Evolutionary conservation across 2,888 invertebrate species (phyloP), one percentile per base, ranked within the genome.

Genomic region (Blastobasis lacticolella): DNA sequence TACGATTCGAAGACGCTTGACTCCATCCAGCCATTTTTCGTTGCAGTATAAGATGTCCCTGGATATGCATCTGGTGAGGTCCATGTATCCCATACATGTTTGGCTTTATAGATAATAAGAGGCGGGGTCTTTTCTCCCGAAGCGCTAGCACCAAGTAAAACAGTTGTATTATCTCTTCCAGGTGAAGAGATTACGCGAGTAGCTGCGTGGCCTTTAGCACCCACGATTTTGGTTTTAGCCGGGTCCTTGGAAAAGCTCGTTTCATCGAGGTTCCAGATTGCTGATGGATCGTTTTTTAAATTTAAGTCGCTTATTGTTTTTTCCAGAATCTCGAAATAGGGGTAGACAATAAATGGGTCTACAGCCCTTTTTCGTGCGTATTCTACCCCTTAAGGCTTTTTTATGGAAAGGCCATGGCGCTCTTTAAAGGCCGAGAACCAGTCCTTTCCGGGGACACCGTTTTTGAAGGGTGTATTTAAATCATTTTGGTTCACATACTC

Each of bases 21-120:
- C 46, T 74, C 66, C 63, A 75, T 73, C 69, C 69, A 72, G 4
- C 67, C 69, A 53, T 73, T 71, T 45, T 50, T 53, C 7, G 62
- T 67, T 5, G 65, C 64, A 5, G 66, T 61, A 48, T 66, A 66
- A n/a, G 56, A 46, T 49, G 58, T 60, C 4, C 56, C 54, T 8
- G 58, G 58, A 43, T 57, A 59, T 5, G 47, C 57, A 8, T 63
- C 56, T 6, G 50, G 48, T 38, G 60, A 58, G 0, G 51, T 55
- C 63, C 66, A 64, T 63, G 69, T 2, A 59, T 75, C 51, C 69
- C 75, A 52, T 50, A 23, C 23, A 23, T 23, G 62, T 36, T 60
- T 66, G 0, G 62, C 67, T 44, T 60, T 62, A 43, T 43, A 62
- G 6, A 66, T 49, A 10, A 65, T 62, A 7, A 65, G 50, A 0